phyloP scores from a whole-genome alignment of 1,140 invertebrate species.

The Hypothenemus hampei region DNA sequence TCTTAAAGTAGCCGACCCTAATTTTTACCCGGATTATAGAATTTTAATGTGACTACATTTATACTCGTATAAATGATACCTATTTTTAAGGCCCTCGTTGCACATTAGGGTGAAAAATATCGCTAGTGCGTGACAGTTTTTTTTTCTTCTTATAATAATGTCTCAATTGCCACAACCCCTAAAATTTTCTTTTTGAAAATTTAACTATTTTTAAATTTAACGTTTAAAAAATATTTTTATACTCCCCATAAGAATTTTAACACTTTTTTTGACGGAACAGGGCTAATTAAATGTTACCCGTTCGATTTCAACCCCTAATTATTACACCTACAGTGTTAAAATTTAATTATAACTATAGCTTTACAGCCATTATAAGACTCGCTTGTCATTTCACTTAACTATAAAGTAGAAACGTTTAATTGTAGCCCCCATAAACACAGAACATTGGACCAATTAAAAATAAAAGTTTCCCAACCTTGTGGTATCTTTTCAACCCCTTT shows the following conservation, averaged over 20 bases:
- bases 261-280: background rate
- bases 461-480: background rate
- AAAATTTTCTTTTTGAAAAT: background rate
- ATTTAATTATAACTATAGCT: constrained; percentile 23
- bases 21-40: constrained; percentile 3
- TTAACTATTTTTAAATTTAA: background rate
- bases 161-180: constrained; percentile 1
- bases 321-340: constrained; percentile 20
- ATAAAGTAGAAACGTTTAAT: constrained; percentile 14
- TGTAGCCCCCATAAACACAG: constrained; percentile 3
- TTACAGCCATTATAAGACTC: constrained; percentile 8
- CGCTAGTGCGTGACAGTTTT: constrained; percentile 1
- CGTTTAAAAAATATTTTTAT: background rate
- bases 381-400: constrained; percentile 24
- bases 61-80: constrained; percentile 6
- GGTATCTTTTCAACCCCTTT: too few relatives aligned
- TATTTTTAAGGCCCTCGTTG: background rate
- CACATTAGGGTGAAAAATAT: constrained; percentile 3
- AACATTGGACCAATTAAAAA: background rate
- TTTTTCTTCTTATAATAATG: constrained; percentile 3
- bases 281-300: constrained; percentile 13
- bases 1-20: background rate
- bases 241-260: background rate
- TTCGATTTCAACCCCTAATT: constrained; percentile 13
- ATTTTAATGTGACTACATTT: constrained; percentile 8